Evolutionary conservation across 1,140 invertebrate genomes (phyloP).

Genomic region (Augochlora pura): DNA sequence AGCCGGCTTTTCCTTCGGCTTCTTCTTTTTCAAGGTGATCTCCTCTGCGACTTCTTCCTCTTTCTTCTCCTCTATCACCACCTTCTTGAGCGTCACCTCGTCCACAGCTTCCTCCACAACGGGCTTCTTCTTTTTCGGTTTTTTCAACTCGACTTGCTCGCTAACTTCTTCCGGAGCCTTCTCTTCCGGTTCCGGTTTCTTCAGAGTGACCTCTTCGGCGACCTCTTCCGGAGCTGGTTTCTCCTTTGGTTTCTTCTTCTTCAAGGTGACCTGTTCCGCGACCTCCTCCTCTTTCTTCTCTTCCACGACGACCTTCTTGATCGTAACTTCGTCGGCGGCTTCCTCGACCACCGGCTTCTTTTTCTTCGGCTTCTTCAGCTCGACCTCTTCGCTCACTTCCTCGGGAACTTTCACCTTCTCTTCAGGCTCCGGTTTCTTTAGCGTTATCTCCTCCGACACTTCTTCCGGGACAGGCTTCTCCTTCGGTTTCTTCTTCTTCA

Average conservation of each 20-base stretch:
- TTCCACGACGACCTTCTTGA: slow-evolving; percentile 74
- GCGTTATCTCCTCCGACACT: slow-evolving; percentile 67
- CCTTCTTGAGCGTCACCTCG: slow-evolving; percentile 57
- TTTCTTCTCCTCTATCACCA: slow-evolving; percentile 41
- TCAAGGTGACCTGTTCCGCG: slow-evolving; percentile 49
- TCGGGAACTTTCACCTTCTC: slow-evolving; percentile 65
- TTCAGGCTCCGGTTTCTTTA: slow-evolving; percentile 70
- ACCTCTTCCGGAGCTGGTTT: slow-evolving; percentile 37
- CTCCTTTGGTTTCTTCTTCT: slow-evolving; percentile 55
- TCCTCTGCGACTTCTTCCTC: slow-evolving; percentile 75
- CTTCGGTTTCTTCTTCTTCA: slow-evolving; percentile 70
- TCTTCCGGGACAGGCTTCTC: slow-evolving; percentile 74
- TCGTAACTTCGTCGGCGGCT: slow-evolving; percentile 77
- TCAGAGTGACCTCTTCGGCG: slow-evolving; percentile 61
- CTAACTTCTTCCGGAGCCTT: slow-evolving; percentile 52
- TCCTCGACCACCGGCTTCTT: slow-evolving; percentile 72
- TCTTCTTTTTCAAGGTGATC: slow-evolving; percentile 76
- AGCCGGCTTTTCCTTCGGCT: slow-evolving; percentile 74
- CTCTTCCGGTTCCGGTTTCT: slow-evolving; percentile 67
- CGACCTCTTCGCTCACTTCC: slow-evolving; percentile 66
- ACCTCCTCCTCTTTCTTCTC: slow-evolving; percentile 67
- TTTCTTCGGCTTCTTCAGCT: slow-evolving; percentile 60
- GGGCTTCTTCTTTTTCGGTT: slow-evolving; percentile 69
- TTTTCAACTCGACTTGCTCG: slow-evolving; percentile 58
- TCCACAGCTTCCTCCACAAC: slow-evolving; percentile 63